Conservation (phyloP, 1,140 invertebrate genomes). For the Cecropterus lyciades region DNA sequence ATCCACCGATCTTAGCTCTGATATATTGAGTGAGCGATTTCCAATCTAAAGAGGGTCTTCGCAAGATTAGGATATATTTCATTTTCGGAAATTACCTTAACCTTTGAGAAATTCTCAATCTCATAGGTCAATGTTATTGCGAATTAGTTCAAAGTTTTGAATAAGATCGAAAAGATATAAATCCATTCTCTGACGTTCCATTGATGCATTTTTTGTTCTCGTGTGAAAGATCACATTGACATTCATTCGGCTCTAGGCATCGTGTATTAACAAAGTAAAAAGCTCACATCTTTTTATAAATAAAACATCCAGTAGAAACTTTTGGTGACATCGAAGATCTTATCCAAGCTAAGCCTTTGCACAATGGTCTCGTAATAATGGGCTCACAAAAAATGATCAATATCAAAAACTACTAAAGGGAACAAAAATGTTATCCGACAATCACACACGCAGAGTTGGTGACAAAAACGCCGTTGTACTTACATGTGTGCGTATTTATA, state of each 20-base stretch:
- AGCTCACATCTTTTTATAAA: slow-evolving; percentile 67
- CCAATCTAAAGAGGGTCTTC: slow-evolving; percentile 22
- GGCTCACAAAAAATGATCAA: slow-evolving; percentile 76
- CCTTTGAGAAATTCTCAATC: slow-evolving; percentile 8
- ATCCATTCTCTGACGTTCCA: background rate
- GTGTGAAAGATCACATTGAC: slow-evolving; percentile 26
- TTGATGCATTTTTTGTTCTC: slow-evolving; percentile 11
- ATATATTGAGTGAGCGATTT: slow-evolving; percentile 54
- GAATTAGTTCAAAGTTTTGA: background rate
- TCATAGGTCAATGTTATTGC: slow-evolving; percentile 8
- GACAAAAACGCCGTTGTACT: slow-evolving; percentile 67
- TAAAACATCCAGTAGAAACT: slow-evolving; percentile 65
- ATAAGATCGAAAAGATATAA: background rate
- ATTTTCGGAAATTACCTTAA: slow-evolving; percentile 20
- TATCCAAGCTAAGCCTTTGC: slow-evolving; percentile 76
- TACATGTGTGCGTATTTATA: slow-evolving; percentile 55
- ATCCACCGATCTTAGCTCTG: slow-evolving; percentile 41
- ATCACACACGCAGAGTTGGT: slow-evolving; percentile 52
- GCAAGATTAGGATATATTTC: slow-evolving; percentile 21
- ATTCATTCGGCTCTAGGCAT: slow-evolving; percentile 29
- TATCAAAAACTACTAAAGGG: slow-evolving; percentile 76
- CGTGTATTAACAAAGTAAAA: slow-evolving; percentile 62
- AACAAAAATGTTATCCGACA: slow-evolving; percentile 70
- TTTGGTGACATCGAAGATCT: slow-evolving; percentile 79
- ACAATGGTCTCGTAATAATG: slow-evolving; percentile 76